A percentile compares a stretch with the other conserved stretches of the same genome.
Conservation (phyloP, 35 echinoderm and acorn worm species). For the Holothuria glaberrima region DNA sequence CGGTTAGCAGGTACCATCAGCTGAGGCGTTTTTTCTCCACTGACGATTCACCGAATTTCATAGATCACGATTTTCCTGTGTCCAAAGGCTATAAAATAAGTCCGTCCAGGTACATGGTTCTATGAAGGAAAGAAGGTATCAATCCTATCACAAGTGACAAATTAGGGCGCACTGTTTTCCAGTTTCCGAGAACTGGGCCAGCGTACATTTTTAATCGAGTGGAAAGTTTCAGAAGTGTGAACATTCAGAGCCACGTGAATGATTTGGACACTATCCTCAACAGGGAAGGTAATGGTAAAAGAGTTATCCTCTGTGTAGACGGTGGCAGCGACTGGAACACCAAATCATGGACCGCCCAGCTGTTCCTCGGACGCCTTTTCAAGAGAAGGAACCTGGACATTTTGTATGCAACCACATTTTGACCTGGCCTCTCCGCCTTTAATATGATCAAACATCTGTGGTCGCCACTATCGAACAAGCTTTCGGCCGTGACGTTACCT, state of each 20-base stretch:
- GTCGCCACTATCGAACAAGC: slow-evolving; percentile 23
- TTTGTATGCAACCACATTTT: background rate
- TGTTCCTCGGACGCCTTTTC: background rate
- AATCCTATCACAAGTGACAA: background rate
- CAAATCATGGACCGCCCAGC: background rate
- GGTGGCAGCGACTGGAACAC: background rate
- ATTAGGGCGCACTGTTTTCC: background rate
- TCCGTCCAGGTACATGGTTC: background rate
- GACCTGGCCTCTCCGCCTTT: background rate
- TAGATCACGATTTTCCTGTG: background rate
- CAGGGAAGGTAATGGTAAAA: background rate
- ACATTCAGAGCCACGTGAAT: background rate
- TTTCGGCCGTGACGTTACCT: slow-evolving; percentile 5
- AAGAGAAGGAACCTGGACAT: background rate
- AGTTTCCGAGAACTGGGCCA: background rate
- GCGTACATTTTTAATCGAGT: background rate
- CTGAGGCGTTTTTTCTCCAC: too few species aligned
- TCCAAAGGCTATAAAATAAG: slow-evolving; percentile 1
- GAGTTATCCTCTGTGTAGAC: background rate
- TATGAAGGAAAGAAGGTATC: background rate
- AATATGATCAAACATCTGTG: slow-evolving; percentile 41
- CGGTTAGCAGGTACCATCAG: too few species aligned
- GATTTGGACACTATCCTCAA: background rate
- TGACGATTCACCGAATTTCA: too few species aligned
- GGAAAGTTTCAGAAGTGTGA: background rate